Evolutionary conservation across 2,113 vertebrate species (phyloP).

Genomic region (Peromyscus polionotus): DNA sequence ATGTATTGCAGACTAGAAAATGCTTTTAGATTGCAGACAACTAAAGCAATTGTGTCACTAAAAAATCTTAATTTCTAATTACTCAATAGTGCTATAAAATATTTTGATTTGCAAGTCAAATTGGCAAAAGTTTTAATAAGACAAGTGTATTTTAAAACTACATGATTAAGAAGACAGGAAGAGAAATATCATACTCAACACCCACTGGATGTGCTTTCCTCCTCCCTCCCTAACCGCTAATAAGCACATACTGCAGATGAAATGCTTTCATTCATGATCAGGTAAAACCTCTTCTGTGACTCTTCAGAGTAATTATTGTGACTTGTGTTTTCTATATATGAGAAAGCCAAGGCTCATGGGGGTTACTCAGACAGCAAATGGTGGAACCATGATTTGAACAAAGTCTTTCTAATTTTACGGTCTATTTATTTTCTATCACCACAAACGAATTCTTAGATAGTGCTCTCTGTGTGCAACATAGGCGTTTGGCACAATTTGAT

Average conservation of each 20-base stretch:
- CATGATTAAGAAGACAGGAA: constrained; percentile 50
- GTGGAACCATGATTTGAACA: constrained; percentile 46
- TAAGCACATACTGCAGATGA: background rate
- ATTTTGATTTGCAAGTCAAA: constrained; percentile 42
- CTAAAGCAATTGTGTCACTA: constrained; percentile 28
- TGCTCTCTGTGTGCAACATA: background rate
- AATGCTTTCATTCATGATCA: constrained; percentile 2
- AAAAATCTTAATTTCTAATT: constrained; percentile 26
- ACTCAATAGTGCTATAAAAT: background rate
- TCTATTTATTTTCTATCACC: constrained; percentile 8
- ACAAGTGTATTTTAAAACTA: background rate
- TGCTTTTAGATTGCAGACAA: constrained; percentile 22
- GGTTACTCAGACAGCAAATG: constrained; percentile 20
- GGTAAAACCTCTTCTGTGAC: constrained; percentile 25
- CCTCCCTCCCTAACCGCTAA: background rate
- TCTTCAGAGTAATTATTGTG: constrained; percentile 41
- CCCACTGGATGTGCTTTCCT: background rate
- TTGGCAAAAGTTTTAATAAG: constrained; percentile 51
- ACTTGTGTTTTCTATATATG: background rate
- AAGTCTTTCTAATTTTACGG: constrained; percentile 8
- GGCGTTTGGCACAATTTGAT: constrained; percentile 40
- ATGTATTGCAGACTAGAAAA: constrained; percentile 59
- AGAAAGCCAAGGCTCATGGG: constrained; percentile 53
- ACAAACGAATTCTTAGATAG: constrained; percentile 44
- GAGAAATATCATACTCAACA: background rate